Percentiles rank a stretch among this genome's conserved stretches.
phyloP scores from a whole-genome alignment of 2,888 invertebrate genomes.

The Dinocampus coccinellae region DNA sequence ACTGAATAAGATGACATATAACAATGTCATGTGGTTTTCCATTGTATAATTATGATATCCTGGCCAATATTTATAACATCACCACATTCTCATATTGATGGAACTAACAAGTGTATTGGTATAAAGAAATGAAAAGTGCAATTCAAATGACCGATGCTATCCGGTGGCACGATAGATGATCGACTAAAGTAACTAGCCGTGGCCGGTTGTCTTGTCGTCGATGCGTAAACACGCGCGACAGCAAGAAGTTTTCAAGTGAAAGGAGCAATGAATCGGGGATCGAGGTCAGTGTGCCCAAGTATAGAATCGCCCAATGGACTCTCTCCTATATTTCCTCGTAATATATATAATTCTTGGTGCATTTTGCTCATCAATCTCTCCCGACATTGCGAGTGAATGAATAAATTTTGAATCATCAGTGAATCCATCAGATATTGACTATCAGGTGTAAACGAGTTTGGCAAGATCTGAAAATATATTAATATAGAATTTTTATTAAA shows the following conservation, averaged over 20 bases:
- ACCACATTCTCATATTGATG: constrained; percentile 1
- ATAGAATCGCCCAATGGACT: constrained; percentile 15
- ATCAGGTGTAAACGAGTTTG: too few relatives aligned
- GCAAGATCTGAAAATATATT: neutral
- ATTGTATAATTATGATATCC: neutral
- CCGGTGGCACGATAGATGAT: constrained; percentile 2
- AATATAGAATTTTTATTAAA: too few relatives aligned
- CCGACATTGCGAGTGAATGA: neutral
- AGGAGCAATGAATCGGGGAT: constrained; percentile 57
- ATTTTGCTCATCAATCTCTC: neutral
- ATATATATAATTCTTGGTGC: neutral
- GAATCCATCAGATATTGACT: too few relatives aligned
- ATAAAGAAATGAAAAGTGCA: constrained; percentile 12
- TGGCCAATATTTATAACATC: neutral
- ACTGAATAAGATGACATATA: constrained; percentile 7
- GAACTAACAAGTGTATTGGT: constrained; percentile 49
- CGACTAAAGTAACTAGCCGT: constrained; percentile 20
- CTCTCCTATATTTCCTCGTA: constrained; percentile 18
- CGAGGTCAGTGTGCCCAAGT: constrained; percentile 46
- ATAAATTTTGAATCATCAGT: neutral
- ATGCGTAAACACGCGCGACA: constrained; percentile 33
- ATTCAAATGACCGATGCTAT: neutral
- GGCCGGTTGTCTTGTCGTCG: neutral
- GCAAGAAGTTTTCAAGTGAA: constrained; percentile 66
- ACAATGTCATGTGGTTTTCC: neutral